Percentiles rank a stretch among this genome's conserved stretches.
Conservation (phyloP, 2,888 invertebrate genomes). For the Agrenia bidenticulata region DNA sequence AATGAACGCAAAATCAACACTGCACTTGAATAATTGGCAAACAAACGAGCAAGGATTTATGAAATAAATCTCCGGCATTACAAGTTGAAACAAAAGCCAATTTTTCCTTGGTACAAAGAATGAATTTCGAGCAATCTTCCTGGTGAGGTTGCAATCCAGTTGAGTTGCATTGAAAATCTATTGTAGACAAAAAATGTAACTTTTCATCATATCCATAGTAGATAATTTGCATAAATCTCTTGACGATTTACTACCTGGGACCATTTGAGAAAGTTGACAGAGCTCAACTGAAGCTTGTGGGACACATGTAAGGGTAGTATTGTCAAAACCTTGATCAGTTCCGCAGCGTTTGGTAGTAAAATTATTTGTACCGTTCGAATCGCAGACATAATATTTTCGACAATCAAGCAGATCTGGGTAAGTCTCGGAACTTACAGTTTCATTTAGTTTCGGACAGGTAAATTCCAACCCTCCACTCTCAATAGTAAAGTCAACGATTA, state of each 20-base stretch:
- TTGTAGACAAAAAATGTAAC: constrained; percentile 16
- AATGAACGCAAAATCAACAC: no score
- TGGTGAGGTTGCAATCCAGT: constrained; percentile 16
- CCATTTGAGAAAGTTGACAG: no score
- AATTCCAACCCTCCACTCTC: constrained; percentile 26
- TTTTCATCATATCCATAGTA: not conserved
- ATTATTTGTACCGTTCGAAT: no score
- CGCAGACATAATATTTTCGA: constrained; percentile 29
- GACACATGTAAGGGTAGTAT: not conserved
- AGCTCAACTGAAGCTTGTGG: no score
- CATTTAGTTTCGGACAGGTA: constrained; percentile 27
- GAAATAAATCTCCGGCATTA: constrained; percentile 28
- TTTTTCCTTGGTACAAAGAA: constrained; percentile 25
- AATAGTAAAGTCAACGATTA: constrained; percentile 2
- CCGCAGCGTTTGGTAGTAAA: constrained; percentile 10
- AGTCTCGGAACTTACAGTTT: not conserved
- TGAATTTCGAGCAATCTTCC: constrained; percentile 25
- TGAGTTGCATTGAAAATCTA: not conserved
- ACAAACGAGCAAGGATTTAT: constrained; percentile 23
- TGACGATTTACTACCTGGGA: no score
- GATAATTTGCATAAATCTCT: not conserved
- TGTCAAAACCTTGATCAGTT: constrained; percentile 24
- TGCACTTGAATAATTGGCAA: constrained; percentile 22
- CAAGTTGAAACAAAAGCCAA: constrained; percentile 23
- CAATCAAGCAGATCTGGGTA: constrained; percentile 29